A percentile compares a stretch with the other conserved stretches of the same genome.
Conservation (phyloP, 2,797 vertebrate species). For the Prionace glauca region DNA sequence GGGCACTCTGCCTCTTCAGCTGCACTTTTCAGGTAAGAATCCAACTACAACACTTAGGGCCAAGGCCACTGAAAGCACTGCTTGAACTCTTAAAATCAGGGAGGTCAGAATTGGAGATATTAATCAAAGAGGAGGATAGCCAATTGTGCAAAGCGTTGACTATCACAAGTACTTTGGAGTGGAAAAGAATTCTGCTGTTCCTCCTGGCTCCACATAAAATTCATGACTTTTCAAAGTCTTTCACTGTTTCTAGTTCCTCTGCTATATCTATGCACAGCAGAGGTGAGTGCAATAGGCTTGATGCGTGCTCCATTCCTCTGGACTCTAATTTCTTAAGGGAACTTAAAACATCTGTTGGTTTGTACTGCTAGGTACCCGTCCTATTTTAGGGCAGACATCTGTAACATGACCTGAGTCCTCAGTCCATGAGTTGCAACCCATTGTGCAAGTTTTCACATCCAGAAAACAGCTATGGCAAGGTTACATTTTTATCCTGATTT, state of each 20-base stretch:
- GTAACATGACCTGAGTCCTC: neutral
- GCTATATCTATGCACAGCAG: neutral
- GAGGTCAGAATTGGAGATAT: neutral
- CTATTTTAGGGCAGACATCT: neutral
- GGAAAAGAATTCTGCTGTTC: neutral
- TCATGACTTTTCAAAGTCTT: neutral
- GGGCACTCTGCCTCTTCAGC: too few species aligned
- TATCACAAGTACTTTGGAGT: neutral
- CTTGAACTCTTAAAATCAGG: too few species aligned
- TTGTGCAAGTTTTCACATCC: neutral
- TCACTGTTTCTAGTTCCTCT: neutral
- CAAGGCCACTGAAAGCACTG: neutral
- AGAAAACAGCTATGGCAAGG: neutral
- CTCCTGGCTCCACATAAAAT: neutral
- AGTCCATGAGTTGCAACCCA: neutral
- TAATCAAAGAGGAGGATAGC: neutral
- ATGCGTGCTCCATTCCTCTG: neutral
- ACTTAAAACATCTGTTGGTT: neutral
- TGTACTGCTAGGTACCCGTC: neutral
- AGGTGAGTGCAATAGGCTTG: neutral
- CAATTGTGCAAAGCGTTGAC: neutral
- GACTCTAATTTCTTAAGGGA: neutral
- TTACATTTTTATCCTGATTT: neutral
- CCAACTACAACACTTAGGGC: neutral
- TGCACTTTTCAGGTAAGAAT: neutral